phyloP scores from a whole-genome alignment of 2,113 vertebrate species.

The Ivindomyrus marchei region DNA sequence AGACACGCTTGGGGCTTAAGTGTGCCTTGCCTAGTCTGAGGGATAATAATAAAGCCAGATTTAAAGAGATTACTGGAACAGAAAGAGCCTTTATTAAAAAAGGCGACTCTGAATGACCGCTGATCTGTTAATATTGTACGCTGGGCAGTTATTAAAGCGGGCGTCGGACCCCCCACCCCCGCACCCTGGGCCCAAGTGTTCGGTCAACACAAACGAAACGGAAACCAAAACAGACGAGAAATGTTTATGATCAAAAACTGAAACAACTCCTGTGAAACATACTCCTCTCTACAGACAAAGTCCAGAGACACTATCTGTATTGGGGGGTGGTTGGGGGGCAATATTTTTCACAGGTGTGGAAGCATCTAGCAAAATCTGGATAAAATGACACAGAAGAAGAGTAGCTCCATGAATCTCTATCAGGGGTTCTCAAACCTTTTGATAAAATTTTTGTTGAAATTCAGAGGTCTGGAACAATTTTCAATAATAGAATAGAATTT shows the following conservation, averaged over 20 bases:
- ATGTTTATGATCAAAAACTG: neutral
- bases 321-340: neutral
- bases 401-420: neutral
- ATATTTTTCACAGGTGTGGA: neutral
- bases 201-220: neutral
- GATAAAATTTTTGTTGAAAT: neutral
- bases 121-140: neutral
- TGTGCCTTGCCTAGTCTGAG: neutral
- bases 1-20: neutral
- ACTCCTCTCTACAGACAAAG: neutral
- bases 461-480: neutral
- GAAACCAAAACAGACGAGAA: neutral
- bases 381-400: neutral
- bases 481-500: neutral
- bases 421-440: neutral
- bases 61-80: constrained; percentile 19
- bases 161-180: neutral
- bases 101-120: neutral
- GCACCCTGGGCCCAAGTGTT: neutral
- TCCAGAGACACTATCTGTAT: neutral
- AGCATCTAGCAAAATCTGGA: neutral
- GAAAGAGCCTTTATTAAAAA: constrained; percentile 17
- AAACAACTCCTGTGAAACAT: neutral
- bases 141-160: neutral
- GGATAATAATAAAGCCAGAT: constrained; percentile 4